Evolutionary conservation across 2,888 invertebrate species (phyloP).

Genomic region (Drosophila mimetica): DNA sequence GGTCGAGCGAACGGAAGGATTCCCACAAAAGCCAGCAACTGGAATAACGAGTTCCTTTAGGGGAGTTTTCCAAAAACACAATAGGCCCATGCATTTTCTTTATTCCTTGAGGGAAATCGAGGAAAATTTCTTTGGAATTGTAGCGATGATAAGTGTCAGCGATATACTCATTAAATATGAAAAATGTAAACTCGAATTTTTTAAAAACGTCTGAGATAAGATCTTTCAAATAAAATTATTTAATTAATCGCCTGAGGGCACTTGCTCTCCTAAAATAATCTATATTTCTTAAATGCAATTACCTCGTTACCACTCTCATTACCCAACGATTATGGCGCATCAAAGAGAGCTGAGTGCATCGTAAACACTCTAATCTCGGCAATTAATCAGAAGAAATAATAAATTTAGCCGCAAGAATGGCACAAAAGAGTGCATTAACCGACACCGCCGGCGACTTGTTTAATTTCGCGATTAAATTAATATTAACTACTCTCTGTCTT

Average conservation of each 20-base stretch:
- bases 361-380: constrained; percentile 25
- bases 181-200: not conserved
- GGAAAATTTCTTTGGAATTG: not conserved
- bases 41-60: constrained; percentile 35
- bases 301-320: constrained; percentile 16
- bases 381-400: constrained; percentile 20
- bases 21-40: constrained; percentile 33
- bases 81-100: constrained; percentile 8
- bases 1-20: constrained; percentile 27
- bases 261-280: not conserved
- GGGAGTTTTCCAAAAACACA: constrained; percentile 25
- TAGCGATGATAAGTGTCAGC: not conserved
- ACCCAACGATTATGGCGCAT: constrained; percentile 13
- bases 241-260: not conserved
- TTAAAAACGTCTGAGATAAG: not conserved
- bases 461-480: constrained; percentile 69
- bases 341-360: constrained; percentile 26
- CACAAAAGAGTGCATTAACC: constrained; percentile 65
- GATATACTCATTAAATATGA: not conserved
- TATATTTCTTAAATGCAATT: not conserved
- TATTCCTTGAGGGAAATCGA: not conserved
- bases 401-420: constrained; percentile 20
- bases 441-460: constrained; percentile 49
- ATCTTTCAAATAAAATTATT: not conserved
- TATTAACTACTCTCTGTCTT: constrained; percentile 63